Conservation (phyloP, 2,888 invertebrate species). For the Cordilura impudica region DNA sequence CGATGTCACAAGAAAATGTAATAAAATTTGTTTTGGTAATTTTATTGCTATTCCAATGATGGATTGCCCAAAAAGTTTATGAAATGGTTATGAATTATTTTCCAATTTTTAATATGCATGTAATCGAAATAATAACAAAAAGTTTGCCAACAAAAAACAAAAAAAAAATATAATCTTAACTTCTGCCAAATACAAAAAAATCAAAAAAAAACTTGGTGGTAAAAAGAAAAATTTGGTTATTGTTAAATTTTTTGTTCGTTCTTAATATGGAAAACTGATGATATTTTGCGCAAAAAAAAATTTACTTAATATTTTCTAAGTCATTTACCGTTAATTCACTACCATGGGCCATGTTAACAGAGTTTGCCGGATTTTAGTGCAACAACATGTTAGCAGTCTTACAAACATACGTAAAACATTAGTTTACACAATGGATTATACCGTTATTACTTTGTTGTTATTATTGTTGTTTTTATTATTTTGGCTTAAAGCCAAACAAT, state of each 20-base stretch:
- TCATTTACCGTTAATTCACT: conserved; percentile 51
- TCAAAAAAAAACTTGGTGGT: background rate
- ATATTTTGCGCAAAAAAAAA: conserved; percentile 2
- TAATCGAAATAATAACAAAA: conserved; percentile 53
- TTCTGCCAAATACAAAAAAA: conserved; percentile 3
- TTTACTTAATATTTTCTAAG: conserved; percentile 43
- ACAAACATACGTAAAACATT: conserved; percentile 46
- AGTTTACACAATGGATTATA: conserved; percentile 18
- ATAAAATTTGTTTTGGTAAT: background rate
- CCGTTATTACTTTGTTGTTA: background rate
- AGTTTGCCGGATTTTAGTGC: background rate
- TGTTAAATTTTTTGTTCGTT: conserved; percentile 7
- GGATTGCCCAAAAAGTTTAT: conserved; percentile 48
- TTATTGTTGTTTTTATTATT: no score
- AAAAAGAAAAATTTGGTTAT: background rate
- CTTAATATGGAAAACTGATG: background rate
- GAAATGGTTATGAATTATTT: conserved; percentile 19
- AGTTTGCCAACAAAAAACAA: conserved; percentile 45
- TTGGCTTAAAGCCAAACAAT: conserved; percentile 39
- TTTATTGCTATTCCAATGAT: conserved; percentile 53
- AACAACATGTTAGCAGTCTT: conserved; percentile 50
- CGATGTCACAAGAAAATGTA: conserved; percentile 19
- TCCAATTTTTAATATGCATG: conserved; percentile 52
- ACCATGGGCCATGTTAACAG: conserved; percentile 3
- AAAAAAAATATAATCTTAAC: background rate